These are phyloP conservation scores for Saguinus imperator DNA, from an alignment of 2,113 vertebrate species.

Conservation along the genomic window DNA sequence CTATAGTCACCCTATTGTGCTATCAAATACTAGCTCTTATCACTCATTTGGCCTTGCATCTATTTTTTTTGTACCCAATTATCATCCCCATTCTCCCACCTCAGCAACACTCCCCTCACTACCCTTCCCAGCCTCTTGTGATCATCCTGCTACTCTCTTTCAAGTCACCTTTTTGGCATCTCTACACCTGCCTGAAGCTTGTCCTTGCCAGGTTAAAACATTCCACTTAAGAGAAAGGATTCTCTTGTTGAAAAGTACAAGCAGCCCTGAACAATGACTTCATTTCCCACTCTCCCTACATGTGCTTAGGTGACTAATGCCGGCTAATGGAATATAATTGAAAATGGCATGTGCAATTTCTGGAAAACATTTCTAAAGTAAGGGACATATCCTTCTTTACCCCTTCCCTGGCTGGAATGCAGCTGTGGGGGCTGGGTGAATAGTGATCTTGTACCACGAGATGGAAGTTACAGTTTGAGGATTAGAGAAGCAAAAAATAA, in stretches of 20 bases:
- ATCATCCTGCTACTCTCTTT: too few relatives aligned
- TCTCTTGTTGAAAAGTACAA: neutral
- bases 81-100: too few relatives aligned
- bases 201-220: neutral
- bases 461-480: neutral
- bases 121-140: too few relatives aligned
- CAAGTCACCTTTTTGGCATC: neutral
- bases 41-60: too few relatives aligned
- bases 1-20: too few relatives aligned
- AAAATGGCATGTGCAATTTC: neutral
- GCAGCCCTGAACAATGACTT: neutral
- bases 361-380: neutral
- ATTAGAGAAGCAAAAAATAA: neutral
- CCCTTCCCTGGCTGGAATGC: neutral
- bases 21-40: too few relatives aligned
- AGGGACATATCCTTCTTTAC: neutral
- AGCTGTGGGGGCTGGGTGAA: neutral
- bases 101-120: too few relatives aligned
- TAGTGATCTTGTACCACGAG: neutral
- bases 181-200: neutral
- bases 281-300: neutral
- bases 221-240: neutral
- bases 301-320: neutral
- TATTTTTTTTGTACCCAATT: too few relatives aligned
- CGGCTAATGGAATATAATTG: neutral